Evolutionary conservation across 2,113 vertebrate species (phyloP).

Genomic region (Pyxicephalus adspersus): DNA sequence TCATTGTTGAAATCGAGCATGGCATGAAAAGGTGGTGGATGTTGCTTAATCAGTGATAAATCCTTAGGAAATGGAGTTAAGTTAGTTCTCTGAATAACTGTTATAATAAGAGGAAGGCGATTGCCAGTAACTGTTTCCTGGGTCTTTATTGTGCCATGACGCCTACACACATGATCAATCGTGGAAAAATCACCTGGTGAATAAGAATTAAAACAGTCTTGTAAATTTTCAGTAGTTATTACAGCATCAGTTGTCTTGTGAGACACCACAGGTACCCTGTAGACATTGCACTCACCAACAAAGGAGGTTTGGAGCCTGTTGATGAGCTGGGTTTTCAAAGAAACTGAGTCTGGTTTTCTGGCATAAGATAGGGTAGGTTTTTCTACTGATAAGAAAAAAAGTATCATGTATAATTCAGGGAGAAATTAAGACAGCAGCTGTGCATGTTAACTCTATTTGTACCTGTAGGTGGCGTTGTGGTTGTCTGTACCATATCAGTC

Average conservation of each 20-base stretch:
- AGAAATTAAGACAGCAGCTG: neutral
- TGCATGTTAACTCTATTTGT: neutral
- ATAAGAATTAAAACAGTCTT: neutral
- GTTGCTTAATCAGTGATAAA: slow-evolving; percentile 53
- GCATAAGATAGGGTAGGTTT: neutral
- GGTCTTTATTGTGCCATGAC: slow-evolving; percentile 16
- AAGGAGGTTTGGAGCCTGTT: slow-evolving; percentile 43
- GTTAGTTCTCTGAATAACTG: slow-evolving; percentile 11
- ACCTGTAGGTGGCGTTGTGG: slow-evolving; percentile 11
- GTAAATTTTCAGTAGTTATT: neutral
- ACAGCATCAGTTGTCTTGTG: neutral
- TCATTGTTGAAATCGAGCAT: slow-evolving; percentile 39
- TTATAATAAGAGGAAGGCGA: slow-evolving; percentile 49
- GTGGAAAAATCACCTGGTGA: slow-evolving; percentile 27
- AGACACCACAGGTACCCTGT: neutral
- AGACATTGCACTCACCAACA: slow-evolving; percentile 35
- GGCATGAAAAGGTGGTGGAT: slow-evolving; percentile 57
- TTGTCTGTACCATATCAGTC: neutral
- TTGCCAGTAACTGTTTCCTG: slow-evolving; percentile 30
- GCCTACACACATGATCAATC: slow-evolving; percentile 31
- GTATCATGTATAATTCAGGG: neutral
- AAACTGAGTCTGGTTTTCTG: slow-evolving; percentile 28
- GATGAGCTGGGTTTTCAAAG: slow-evolving; percentile 49
- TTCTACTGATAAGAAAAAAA: slow-evolving; percentile 59
- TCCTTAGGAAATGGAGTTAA: neutral